Evolutionary conservation across 2,888 invertebrate genomes (phyloP).

Genomic region (Ischnura elegans): DNA sequence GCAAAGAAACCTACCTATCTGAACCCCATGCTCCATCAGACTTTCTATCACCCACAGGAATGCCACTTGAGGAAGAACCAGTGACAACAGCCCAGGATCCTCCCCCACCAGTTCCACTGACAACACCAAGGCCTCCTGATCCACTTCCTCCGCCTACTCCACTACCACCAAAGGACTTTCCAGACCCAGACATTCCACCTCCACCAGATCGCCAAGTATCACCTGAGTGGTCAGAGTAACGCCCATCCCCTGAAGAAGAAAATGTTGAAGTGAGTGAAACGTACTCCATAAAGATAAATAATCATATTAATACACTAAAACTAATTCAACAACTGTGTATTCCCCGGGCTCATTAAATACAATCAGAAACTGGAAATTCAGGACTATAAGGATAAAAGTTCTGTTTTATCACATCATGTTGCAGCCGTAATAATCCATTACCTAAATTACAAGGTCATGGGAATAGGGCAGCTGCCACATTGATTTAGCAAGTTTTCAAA

Average conservation of each 20-base stretch:
- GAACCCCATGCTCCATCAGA: conserved; percentile 56
- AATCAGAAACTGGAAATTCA: too few species aligned
- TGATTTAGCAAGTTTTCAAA: conserved; percentile 53
- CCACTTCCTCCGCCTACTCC: conserved; percentile 56
- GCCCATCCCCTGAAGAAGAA: conserved; percentile 16
- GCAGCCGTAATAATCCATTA: conserved; percentile 47
- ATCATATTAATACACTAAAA: background rate
- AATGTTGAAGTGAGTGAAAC: background rate
- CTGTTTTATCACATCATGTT: background rate
- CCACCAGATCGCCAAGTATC: conserved; percentile 55
- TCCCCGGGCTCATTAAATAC: too few species aligned
- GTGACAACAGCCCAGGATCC: conserved; percentile 18
- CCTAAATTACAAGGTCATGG: conserved; percentile 3
- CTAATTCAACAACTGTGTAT: background rate
- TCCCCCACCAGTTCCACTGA: conserved; percentile 40
- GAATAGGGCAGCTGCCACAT: conserved; percentile 48
- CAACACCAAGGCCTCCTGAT: conserved; percentile 36
- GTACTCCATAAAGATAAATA: background rate
- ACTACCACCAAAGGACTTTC: conserved; percentile 59
- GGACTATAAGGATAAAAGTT: background rate
- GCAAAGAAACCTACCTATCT: conserved; percentile 24
- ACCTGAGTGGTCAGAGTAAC: conserved; percentile 52
- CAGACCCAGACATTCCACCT: conserved; percentile 43
- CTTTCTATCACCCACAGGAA: conserved; percentile 59
- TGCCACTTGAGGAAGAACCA: conserved; percentile 45